Percentiles rank a stretch among this genome's conserved stretches.
phyloP scores from a whole-genome alignment of 2,888 invertebrate species.

The Cryptus viduatorius region DNA sequence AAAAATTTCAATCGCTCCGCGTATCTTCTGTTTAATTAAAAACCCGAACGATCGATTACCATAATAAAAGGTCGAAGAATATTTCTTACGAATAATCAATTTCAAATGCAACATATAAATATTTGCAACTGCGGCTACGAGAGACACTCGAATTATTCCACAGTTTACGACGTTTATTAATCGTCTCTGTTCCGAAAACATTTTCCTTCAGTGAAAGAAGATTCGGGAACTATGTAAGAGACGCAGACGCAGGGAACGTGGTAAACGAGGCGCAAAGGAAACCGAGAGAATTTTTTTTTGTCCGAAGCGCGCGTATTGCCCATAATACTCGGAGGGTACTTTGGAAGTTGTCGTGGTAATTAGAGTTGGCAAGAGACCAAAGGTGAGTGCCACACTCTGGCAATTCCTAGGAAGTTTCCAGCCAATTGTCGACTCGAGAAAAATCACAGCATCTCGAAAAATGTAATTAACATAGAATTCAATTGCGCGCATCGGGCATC shows the following conservation, averaged over 20 bases:
- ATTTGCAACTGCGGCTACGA: no score
- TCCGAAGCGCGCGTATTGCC: not conserved
- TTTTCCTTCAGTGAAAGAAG: not conserved
- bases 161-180: not conserved
- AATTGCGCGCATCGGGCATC: no score
- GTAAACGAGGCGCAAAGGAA: not conserved
- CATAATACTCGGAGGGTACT: not conserved
- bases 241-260: not conserved
- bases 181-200: not conserved
- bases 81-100: not conserved
- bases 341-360: not conserved
- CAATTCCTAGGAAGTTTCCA: not conserved
- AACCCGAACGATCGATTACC: not conserved
- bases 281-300: not conserved
- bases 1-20: not conserved
- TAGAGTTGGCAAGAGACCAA: conserved; percentile 7
- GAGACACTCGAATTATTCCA: no score
- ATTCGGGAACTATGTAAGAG: not conserved
- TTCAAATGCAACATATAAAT: not conserved
- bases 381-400: not conserved
- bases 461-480: not conserved
- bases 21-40: not conserved
- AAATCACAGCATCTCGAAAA: not conserved
- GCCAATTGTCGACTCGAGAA: not conserved
- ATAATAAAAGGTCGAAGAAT: not conserved